Evolutionary conservation across 1,140 invertebrate genomes (phyloP).

Genomic region (Lycorma delicatula): DNA sequence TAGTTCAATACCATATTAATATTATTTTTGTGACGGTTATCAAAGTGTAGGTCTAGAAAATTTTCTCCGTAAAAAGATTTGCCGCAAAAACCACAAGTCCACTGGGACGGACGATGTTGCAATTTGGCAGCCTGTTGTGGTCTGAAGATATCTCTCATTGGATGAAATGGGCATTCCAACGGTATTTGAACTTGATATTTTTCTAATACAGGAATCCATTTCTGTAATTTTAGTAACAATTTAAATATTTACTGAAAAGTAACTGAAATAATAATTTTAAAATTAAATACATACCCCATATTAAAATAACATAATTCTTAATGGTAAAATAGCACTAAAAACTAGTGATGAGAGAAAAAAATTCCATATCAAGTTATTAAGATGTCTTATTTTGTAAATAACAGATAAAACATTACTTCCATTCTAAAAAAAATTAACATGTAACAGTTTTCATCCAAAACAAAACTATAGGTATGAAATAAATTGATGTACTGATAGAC

Average conservation of each 20-base stretch:
- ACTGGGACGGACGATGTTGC: conserved; percentile 72
- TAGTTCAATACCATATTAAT: conserved; percentile 71
- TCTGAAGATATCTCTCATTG: conserved; percentile 74
- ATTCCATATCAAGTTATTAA: too few relatives aligned
- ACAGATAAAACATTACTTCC: too few relatives aligned
- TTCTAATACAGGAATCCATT: conserved; percentile 80
- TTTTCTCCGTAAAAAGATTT: conserved; percentile 86
- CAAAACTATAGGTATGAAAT: too few relatives aligned
- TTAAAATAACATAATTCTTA: too few relatives aligned
- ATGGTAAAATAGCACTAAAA: too few relatives aligned
- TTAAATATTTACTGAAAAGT: not conserved
- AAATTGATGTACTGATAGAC: too few relatives aligned
- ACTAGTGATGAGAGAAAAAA: too few relatives aligned
- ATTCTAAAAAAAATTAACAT: too few relatives aligned
- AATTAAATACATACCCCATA: too few relatives aligned
- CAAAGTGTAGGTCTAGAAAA: conserved; percentile 82
- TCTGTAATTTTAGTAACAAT: conserved; percentile 39
- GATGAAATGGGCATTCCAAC: conserved; percentile 82
- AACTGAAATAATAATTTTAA: too few relatives aligned
- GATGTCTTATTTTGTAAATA: too few relatives aligned
- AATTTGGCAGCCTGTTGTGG: conserved; percentile 73
- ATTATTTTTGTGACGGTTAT: conserved; percentile 74
- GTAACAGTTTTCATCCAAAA: too few relatives aligned
- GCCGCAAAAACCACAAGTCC: conserved; percentile 86
- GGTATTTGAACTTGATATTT: conserved; percentile 76